Evolutionary conservation across 1,140 invertebrate species (phyloP).

Genomic region (Potamilus streckersoni): DNA sequence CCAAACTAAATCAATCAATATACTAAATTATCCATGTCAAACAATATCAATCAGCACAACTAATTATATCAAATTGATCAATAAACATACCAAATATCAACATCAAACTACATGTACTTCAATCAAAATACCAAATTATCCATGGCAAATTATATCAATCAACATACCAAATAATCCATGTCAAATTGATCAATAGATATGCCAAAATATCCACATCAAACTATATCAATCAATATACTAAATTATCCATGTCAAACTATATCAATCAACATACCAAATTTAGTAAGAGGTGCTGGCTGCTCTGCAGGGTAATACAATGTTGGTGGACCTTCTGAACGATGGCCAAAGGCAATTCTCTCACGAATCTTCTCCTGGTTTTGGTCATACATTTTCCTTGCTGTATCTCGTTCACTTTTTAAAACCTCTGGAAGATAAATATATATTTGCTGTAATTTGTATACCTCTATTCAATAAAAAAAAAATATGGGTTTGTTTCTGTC

Average conservation of each 20-base stretch:
- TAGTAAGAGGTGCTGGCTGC: slow-evolving; percentile 14
- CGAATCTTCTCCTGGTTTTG: slow-evolving; percentile 52
- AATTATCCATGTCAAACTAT: too few relatives aligned
- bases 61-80: neutral
- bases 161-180: too few relatives aligned
- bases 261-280: slow-evolving; percentile 26
- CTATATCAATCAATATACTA: too few relatives aligned
- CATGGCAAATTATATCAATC: too few relatives aligned
- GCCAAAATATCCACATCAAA: too few relatives aligned
- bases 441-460: too few relatives aligned
- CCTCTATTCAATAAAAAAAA: too few relatives aligned
- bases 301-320: slow-evolving; percentile 44
- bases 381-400: slow-evolving; percentile 49
- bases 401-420: slow-evolving; percentile 47
- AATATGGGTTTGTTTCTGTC: too few relatives aligned
- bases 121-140: neutral
- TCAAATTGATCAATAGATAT: too few relatives aligned
- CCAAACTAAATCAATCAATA: neutral
- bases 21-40: slow-evolving; percentile 18
- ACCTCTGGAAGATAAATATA: slow-evolving; percentile 43
- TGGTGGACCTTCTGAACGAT: slow-evolving; percentile 56
- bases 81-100: too few relatives aligned
- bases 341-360: slow-evolving; percentile 60
- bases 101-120: too few relatives aligned
- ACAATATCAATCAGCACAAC: too few relatives aligned